Base-by-base conservation (phyloP, 2,888 invertebrate species). In the Aricia artaxerxes region DNA sequence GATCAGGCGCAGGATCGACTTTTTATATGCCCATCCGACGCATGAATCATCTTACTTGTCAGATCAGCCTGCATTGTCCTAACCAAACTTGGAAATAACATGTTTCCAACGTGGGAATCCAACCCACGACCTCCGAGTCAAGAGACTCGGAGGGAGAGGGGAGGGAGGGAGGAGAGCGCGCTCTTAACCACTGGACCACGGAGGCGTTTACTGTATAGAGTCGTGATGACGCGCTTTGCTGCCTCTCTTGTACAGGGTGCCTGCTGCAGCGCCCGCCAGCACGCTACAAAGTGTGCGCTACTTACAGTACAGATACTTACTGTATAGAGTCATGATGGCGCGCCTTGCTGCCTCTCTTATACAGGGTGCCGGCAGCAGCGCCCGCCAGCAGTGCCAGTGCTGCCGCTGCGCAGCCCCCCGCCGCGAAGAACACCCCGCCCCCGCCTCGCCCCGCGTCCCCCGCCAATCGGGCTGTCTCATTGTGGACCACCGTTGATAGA, bases 321-420 rank as follows among this genome's bases (percentile, higher is more conserved):
- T 96, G 96, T 85, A 95, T 93, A 78, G 96, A 96, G 85, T 96
- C 96, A 84, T 96, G 96, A 77, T 96, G 95, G 40, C 96, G 92
- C 57, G 95, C 95, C 86, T 97, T 97, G 86, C 95, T 96, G 83
- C 96, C 96, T 80, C 96, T 93, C 80, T 96, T 95, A 85, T 96
- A 97, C 83, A 96, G 87, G 7, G 96, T 96, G 53, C 97, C 96
- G 7, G 96, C 96, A 3, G 97, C 96, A 2, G 96, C 96, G 44
- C 96, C 96, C 0, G 97, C 95, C 24, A 97, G 94, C 82, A 94
- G 81, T 35, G 96, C 95, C 77, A 97, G 92, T 78, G 97, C 95
- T 16, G 96, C 97, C 79, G 97, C 96, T 0, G 97, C 97, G 90
- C 97, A 97, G 61, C 97, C 97, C 0, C 97, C 97, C 0, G 97